These are phyloP conservation scores for Intellagama lesueurii DNA, from an alignment of 2,797 vertebrate genomes.

Conservation along the genomic window DNA sequence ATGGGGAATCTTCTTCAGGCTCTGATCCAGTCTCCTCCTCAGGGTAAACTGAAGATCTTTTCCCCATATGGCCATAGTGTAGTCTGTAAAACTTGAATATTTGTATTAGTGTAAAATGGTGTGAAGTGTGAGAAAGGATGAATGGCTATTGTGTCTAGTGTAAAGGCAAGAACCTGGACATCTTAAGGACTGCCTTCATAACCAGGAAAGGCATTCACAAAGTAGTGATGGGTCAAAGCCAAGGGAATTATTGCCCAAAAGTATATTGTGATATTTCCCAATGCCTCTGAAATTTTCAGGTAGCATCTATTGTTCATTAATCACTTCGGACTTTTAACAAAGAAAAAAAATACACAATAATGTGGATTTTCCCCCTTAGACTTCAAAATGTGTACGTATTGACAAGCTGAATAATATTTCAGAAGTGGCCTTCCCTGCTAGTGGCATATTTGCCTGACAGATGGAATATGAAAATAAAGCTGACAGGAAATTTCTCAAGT, in stretches of 20 bases:
- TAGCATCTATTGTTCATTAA: not conserved
- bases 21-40: not conserved
- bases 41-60: not conserved
- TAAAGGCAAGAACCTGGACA: not conserved
- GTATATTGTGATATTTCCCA: not conserved
- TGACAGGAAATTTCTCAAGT: not conserved
- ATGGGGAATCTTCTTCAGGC: not conserved
- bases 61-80: not conserved
- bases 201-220: not conserved
- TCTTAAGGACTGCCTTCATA: not conserved
- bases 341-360: not conserved
- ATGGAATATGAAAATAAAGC: not conserved
- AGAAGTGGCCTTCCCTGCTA: not conserved
- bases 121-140: not conserved
- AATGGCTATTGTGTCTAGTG: conserved; percentile 6
- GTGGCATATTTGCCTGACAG: not conserved
- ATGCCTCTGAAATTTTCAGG: not conserved
- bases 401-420: not conserved
- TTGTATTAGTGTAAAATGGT: not conserved
- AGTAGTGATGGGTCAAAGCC: not conserved
- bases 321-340: not conserved
- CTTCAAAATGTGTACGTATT: not conserved
- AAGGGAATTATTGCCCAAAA: not conserved
- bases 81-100: not conserved
- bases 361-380: not conserved